Conservation (phyloP, 1,140 invertebrate species). For the Leptinotarsa texana region DNA sequence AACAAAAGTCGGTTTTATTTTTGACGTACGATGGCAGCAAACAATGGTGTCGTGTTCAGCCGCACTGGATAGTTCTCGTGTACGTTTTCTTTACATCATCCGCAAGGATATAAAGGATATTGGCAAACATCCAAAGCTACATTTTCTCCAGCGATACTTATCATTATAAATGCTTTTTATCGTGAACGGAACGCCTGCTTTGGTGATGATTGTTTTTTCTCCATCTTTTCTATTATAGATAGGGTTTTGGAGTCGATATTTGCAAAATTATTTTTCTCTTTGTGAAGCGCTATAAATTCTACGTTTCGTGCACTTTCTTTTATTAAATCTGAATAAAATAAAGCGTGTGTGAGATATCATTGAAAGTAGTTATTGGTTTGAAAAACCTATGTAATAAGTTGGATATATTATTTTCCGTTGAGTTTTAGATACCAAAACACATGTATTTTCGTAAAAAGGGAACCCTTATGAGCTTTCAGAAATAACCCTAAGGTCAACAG, state of each 20-base stretch:
- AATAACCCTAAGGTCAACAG: too few species aligned
- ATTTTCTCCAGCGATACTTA: background rate
- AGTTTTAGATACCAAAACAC: too few species aligned
- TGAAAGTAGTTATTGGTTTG: too few species aligned
- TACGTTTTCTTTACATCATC: conserved; percentile 6
- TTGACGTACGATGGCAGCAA: background rate
- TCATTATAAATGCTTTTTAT: conserved; percentile 9
- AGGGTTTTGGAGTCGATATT: background rate
- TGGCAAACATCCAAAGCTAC: conserved; percentile 3
- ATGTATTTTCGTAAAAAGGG: too few species aligned
- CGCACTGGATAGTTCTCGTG: background rate
- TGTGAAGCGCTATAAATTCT: too few species aligned
- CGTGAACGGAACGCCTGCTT: background rate
- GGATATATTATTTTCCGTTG: too few species aligned
- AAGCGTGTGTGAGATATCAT: too few species aligned
- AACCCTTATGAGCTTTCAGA: too few species aligned
- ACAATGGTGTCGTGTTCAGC: conserved; percentile 1
- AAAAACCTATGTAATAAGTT: too few species aligned
- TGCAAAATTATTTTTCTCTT: background rate
- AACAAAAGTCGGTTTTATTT: background rate
- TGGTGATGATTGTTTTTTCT: background rate
- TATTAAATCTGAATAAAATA: too few species aligned
- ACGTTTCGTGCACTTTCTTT: too few species aligned
- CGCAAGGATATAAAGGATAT: background rate
- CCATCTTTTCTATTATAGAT: background rate